These are phyloP conservation scores for Amphimallon solstitiale DNA, from an alignment of 2,888 invertebrate species.

Conservation along the genomic window DNA sequence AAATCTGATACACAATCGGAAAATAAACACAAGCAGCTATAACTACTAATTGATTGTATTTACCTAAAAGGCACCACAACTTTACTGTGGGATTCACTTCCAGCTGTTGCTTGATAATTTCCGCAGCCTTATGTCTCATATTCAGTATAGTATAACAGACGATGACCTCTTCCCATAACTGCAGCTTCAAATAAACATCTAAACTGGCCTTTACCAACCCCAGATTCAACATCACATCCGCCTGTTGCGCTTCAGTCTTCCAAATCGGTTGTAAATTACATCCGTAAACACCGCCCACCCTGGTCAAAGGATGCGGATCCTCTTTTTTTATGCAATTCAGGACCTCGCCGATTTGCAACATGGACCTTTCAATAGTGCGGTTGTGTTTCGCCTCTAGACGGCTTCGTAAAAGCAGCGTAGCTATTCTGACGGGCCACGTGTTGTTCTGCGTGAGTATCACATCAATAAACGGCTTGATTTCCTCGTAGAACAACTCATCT, in stretches of 20 bases:
- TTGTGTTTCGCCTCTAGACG: conserved; percentile 79
- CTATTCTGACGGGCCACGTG: conserved; percentile 80
- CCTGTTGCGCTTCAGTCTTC: conserved; percentile 80
- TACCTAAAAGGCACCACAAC: conserved; percentile 84
- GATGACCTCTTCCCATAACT: conserved; percentile 93
- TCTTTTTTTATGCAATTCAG: conserved; percentile 67
- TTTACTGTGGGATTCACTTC: conserved; percentile 83
- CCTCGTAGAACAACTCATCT: conserved; percentile 83
- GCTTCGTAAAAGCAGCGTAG: conserved; percentile 80
- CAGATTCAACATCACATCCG: conserved; percentile 79
- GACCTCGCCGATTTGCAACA: conserved; percentile 86
- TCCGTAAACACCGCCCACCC: conserved; percentile 74
- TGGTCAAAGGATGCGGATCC: conserved; percentile 61
- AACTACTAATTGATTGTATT: conserved; percentile 56
- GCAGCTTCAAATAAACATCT: conserved; percentile 78
- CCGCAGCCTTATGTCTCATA: conserved; percentile 89
- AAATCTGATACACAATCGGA: no score
- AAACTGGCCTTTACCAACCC: conserved; percentile 88
- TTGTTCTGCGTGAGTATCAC: conserved; percentile 71
- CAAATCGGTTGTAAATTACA: conserved; percentile 79
- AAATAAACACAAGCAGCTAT: no score
- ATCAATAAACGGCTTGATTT: conserved; percentile 81
- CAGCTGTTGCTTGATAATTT: conserved; percentile 84
- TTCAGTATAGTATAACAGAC: conserved; percentile 88
- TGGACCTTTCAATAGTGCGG: conserved; percentile 87